Percentiles rank a stretch among this genome's conserved stretches.
These are phyloP conservation scores for Grammomys dolichurus DNA, from an alignment of 2,113 vertebrate genomes.

Conservation along the genomic window DNA sequence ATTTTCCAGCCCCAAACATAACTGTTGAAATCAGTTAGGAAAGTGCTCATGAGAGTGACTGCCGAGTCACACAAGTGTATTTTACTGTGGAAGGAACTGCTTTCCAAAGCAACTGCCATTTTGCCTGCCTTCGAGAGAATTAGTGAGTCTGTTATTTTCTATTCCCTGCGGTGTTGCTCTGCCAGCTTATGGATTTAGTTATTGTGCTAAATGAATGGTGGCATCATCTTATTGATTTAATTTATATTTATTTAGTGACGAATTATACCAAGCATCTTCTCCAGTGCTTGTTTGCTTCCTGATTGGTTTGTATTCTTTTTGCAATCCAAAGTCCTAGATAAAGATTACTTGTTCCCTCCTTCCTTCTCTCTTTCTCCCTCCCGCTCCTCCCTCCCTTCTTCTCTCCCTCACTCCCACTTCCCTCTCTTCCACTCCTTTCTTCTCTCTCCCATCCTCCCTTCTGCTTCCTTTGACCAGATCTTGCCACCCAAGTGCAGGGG, in stretches of 20 bases:
- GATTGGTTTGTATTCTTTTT: neutral
- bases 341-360: neutral
- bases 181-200: neutral
- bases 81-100: neutral
- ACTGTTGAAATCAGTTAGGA: neutral
- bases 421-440: neutral
- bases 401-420: neutral
- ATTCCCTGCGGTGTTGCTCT: neutral
- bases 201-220: neutral
- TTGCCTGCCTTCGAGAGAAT: neutral
- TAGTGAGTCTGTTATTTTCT: neutral
- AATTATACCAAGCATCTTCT: neutral
- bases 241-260: neutral
- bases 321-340: neutral
- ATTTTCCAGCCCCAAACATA: neutral
- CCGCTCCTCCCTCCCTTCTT: neutral
- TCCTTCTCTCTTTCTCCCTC: rapidly evolving
- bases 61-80: neutral
- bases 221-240: neutral
- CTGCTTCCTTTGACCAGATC: neutral
- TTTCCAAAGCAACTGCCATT: neutral
- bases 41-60: neutral
- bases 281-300: neutral
- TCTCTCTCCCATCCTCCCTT: neutral
- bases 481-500: neutral